Conservation (phyloP, 2,888 invertebrate species). For the Esperia sulphurella region DNA sequence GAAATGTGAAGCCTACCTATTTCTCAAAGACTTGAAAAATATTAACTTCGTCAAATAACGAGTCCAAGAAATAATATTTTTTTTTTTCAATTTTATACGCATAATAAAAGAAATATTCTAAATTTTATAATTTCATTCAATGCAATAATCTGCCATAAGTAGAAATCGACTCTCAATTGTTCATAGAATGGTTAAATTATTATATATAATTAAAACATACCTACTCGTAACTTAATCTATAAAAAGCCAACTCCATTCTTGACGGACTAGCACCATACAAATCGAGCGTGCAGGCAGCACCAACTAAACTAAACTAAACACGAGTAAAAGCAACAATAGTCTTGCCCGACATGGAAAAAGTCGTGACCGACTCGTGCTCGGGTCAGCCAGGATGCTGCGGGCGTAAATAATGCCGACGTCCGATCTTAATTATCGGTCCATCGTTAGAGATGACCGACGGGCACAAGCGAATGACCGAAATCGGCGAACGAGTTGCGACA, state of each 20-base stretch:
- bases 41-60: too few relatives aligned
- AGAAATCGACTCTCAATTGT: too few relatives aligned
- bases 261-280: constrained; percentile 23
- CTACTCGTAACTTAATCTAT: too few relatives aligned
- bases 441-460: constrained; percentile 76
- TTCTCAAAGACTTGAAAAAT: too few relatives aligned
- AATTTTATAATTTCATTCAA: too few relatives aligned
- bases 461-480: constrained; percentile 49
- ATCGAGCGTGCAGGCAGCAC: constrained; percentile 30
- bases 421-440: constrained; percentile 76
- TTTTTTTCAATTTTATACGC: too few relatives aligned
- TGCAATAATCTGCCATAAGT: too few relatives aligned
- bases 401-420: constrained; percentile 75
- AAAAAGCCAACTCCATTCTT: constrained; percentile 3
- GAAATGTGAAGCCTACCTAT: too few relatives aligned
- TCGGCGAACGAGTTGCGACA: constrained; percentile 67
- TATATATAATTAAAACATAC: too few relatives aligned
- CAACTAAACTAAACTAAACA: constrained; percentile 49
- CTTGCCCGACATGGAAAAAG: constrained; percentile 65
- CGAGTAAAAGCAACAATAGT: constrained; percentile 64
- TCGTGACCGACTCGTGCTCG: constrained; percentile 66
- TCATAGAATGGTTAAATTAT: too few relatives aligned
- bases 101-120: too few relatives aligned
- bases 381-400: constrained; percentile 70
- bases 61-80: too few relatives aligned